Percentiles rank a stretch among this genome's conserved stretches.
phyloP scores from a whole-genome alignment of 2,797 vertebrate genomes.

The Myoxocephalus aenaeus region DNA sequence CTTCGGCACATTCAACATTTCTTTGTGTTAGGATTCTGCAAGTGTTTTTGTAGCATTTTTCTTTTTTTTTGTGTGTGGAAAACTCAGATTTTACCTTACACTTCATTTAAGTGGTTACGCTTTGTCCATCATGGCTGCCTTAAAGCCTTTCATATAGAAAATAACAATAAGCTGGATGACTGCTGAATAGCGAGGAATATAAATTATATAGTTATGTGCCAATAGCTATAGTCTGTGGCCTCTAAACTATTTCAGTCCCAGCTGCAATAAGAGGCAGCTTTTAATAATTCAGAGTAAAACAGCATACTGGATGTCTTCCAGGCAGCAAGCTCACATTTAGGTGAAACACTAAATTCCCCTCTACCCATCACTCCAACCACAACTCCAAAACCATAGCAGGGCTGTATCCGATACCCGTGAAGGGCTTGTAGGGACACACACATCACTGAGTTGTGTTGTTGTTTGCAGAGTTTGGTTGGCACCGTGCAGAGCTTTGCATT shows the following conservation, averaged over 20 bases:
- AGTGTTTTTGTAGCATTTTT: conserved; percentile 11
- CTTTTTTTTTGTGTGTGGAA: conserved; percentile 18
- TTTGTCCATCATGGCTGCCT: conserved; percentile 49
- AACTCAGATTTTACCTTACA: conserved; percentile 48
- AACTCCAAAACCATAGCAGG: conserved; percentile 41
- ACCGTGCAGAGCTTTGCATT: conserved; percentile 34
- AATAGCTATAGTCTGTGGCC: conserved; percentile 70
- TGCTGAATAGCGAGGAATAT: conserved; percentile 57
- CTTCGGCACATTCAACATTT: conserved; percentile 26
- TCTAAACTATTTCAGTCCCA: conserved; percentile 76
- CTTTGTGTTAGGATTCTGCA: conserved; percentile 21
- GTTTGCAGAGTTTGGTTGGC: conserved; percentile 58
- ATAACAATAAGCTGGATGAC: conserved; percentile 60
- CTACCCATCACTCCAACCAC: conserved; percentile 30
- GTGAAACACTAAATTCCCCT: conserved; percentile 69
- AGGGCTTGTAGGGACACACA: conserved; percentile 56
- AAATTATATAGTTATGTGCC: conserved; percentile 72
- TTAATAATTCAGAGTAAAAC: conserved; percentile 82
- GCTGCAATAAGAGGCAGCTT: conserved; percentile 73
- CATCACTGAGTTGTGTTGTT: conserved; percentile 50
- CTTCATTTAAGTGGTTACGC: conserved; percentile 48
- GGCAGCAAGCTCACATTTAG: conserved; percentile 72
- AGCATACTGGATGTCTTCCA: conserved; percentile 72
- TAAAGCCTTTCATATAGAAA: conserved; percentile 48
- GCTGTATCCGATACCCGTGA: conserved; percentile 43